Evolutionary conservation across 1,140 invertebrate genomes (phyloP).

Genomic region (Lutraria rhynchaena): DNA sequence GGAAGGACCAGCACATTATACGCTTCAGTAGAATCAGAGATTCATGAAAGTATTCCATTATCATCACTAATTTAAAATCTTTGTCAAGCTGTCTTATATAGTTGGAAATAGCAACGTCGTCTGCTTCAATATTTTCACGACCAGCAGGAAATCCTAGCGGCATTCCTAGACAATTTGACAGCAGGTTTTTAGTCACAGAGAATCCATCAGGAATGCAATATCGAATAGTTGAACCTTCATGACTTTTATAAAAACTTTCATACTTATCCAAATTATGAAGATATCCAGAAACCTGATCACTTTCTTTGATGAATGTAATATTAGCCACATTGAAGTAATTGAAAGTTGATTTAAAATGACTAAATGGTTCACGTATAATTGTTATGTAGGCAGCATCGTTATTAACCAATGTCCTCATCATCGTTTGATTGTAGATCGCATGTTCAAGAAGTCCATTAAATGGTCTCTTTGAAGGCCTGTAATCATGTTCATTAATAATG

Average conservation of each 20-base stretch:
- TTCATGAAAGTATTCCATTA: slow-evolving; percentile 84
- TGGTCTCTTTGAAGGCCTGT: slow-evolving; percentile 61
- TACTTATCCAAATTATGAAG: slow-evolving; percentile 71
- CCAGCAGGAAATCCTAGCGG: slow-evolving; percentile 70
- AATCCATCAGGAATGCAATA: slow-evolving; percentile 75
- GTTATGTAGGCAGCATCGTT: slow-evolving; percentile 70
- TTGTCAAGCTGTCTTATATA: slow-evolving; percentile 66
- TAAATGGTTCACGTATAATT: slow-evolving; percentile 76
- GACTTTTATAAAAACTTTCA: slow-evolving; percentile 68
- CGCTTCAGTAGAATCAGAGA: slow-evolving; percentile 83
- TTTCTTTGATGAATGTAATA: slow-evolving; percentile 58
- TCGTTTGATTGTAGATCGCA: slow-evolving; percentile 72
- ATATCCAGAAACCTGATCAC: slow-evolving; percentile 66
- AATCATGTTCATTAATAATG: slow-evolving; percentile 61
- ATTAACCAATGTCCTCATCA: slow-evolving; percentile 71
- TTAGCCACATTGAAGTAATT: slow-evolving; percentile 72
- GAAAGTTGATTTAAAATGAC: slow-evolving; percentile 74
- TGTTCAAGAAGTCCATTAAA: slow-evolving; percentile 77
- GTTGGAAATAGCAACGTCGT: slow-evolving; percentile 29
- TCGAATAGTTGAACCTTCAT: slow-evolving; percentile 29
- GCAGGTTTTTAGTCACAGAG: slow-evolving; percentile 72
- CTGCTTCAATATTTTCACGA: slow-evolving; percentile 54
- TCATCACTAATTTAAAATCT: slow-evolving; percentile 83
- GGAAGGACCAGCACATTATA: slow-evolving; percentile 83
- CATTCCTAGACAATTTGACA: slow-evolving; percentile 75